A percentile compares a stretch with the other conserved stretches of the same genome.
Evolutionary conservation across 2,888 invertebrate genomes (phyloP).

Genomic region (Tortricodes alternella): DNA sequence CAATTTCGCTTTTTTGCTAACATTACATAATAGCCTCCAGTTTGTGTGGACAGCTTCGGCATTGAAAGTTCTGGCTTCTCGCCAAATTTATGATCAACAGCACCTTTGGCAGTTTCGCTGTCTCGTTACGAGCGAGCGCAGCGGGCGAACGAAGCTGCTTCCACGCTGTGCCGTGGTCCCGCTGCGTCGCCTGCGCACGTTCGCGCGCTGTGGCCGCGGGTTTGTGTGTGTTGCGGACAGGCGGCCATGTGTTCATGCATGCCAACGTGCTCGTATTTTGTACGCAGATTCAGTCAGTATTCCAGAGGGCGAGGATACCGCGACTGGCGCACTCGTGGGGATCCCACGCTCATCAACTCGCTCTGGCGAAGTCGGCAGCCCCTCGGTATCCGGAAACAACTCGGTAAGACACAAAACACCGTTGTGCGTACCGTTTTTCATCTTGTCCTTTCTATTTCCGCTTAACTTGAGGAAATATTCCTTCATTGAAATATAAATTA

Average conservation of each 20-base stretch:
- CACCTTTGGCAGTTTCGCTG: constrained; percentile 66
- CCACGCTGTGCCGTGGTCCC: constrained; percentile 15
- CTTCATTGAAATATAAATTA: too few species aligned
- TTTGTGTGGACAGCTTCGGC: constrained; percentile 71
- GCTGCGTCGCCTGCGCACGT: too few species aligned
- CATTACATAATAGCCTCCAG: constrained; percentile 60
- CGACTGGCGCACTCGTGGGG: constrained; percentile 87
- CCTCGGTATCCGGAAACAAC: constrained; percentile 86
- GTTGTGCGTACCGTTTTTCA: too few species aligned
- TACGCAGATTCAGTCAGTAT: constrained; percentile 82
- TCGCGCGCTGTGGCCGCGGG: neutral
- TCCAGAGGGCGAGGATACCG: constrained; percentile 85
- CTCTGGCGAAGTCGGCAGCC: constrained; percentile 89
- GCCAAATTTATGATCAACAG: constrained; percentile 63
- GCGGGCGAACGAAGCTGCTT: constrained; percentile 15
- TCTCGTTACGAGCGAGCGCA: constrained; percentile 59
- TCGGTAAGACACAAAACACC: too few species aligned
- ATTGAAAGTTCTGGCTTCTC: constrained; percentile 67
- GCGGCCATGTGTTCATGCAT: constrained; percentile 32
- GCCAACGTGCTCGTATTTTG: constrained; percentile 46
- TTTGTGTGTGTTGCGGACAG: too few species aligned
- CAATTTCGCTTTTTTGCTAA: constrained; percentile 81
- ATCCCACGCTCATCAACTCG: constrained; percentile 88
- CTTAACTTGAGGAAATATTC: too few species aligned
- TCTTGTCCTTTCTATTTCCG: too few species aligned